Evolutionary conservation across 2,888 invertebrate genomes (phyloP), one percentile per base, ranked within the genome.

Genomic region (Harpagoxenus sublaevis): DNA sequence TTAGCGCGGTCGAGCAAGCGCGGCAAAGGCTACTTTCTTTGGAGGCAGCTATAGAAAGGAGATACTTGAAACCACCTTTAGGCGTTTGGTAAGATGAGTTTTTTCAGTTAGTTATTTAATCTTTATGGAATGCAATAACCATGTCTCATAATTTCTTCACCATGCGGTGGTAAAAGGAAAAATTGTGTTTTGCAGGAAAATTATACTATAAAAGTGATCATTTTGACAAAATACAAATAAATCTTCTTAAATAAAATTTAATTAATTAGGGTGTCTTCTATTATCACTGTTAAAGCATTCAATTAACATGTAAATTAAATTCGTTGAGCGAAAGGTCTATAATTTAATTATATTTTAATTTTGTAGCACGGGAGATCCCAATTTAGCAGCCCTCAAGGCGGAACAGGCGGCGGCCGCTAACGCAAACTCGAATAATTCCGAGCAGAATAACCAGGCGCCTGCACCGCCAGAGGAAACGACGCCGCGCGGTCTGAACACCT

Each of bases 1-100:
- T 95, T 92, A 95, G 95, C 95, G 95, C 97, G 94, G 96, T 97
- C 91, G 95, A 96, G 94, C 95, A 97, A 95, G 96, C 97, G 93
- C 96, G 96, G 53, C 97, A 97, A 91, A 96, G 98, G 92, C 96
- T 99, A 79, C 96, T 98, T 5, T 96, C 97, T 0, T 95, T 99
- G 18, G 99, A 99, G 95, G 97, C 97, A 0, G 98, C 98, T 90
- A 98, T 99, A 78, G 99, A 99, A 95, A 96, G 99, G 91, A 96
- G 99, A 90, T 99, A 99, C 95, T 96, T 99, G 63, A 98, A 99
- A 95, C 98, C 99, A 84, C 99, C 99, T 63, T 96, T 99, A 83
- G 98, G 97, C 92, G 96, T 95, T 91, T 96, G 96, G 96, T 96
- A 94, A 94, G 84, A 35, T 71, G 12, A 28, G 3, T 28, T 39